Evolutionary conservation across 2,113 vertebrate genomes (phyloP).

Genomic region (Chitala chitala): DNA sequence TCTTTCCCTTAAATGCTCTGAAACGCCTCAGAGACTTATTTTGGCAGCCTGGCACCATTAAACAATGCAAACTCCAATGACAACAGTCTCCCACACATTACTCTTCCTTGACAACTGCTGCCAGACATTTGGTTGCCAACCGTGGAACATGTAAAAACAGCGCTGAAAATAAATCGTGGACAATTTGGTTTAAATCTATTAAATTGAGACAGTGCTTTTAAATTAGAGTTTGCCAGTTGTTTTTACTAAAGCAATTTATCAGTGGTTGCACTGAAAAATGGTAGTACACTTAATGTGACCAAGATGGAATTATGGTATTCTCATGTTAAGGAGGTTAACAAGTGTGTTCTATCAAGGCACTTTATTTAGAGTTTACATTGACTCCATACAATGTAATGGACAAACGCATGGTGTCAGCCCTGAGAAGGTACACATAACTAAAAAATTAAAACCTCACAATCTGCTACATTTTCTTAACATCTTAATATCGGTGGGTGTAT

Average conservation of each 20-base stretch:
- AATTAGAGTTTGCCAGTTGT: not conserved
- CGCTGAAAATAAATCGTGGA: slow-evolving; percentile 4
- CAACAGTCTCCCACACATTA: not conserved
- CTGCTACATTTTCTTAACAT: too few species aligned
- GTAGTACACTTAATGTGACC: not conserved
- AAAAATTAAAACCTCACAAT: too few species aligned
- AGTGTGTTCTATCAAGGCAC: too few species aligned
- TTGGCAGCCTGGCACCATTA: not conserved
- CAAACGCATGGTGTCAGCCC: too few species aligned
- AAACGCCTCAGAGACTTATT: not conserved
- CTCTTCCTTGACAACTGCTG: not conserved
- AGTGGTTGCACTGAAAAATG: not conserved
- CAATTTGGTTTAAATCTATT: too few species aligned
- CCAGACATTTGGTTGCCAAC: not conserved
- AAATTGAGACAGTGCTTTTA: too few species aligned
- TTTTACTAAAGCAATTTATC: not conserved
- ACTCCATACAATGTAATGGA: too few species aligned
- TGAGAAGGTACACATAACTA: too few species aligned
- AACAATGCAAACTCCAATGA: not conserved
- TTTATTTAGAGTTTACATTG: too few species aligned
- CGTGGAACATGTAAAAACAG: not conserved
- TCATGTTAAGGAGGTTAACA: too few species aligned
- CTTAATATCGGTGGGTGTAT: too few species aligned
- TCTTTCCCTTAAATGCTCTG: not conserved
- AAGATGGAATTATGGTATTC: too few species aligned